Evolutionary conservation across 2,797 vertebrate genomes (phyloP), one percentile per base, ranked within the genome.

Genomic region (Prunella strophiata): DNA sequence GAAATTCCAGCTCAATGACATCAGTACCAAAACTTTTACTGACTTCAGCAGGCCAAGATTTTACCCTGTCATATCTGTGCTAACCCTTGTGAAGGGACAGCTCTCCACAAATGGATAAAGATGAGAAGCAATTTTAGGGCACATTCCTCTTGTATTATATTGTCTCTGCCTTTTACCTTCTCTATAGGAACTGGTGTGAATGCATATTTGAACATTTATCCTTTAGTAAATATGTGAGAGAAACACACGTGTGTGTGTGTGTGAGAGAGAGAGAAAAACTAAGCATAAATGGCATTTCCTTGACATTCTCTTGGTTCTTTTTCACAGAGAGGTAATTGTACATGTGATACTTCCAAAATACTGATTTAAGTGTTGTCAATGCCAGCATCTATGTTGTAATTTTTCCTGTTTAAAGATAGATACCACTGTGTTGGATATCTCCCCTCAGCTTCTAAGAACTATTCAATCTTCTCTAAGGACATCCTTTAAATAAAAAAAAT

Each of bases 1-100:
- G 62, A 54, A 86, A 95, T 95, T 96, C 82, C 76, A 93, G 8
- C 47, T 19, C 62, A 45, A 14, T 92, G 55, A 93, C 18, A 5
- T 91, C 82, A 91, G n/a, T 40, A 78, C 70, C 50, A 93, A 80
- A 94, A 66, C 50, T 81, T 87, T 8, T 59, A n/a, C 14, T 84
- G 50, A 68, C 61, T 92, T 83, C 6, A 3, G 17, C 73, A 85
- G 42, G 65, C 81, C 92, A 91, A 42, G 65, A 58, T 89, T 83
- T 85, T 85, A 89, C 50, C 29, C 42, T 1, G 0, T 50, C 68
- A 70, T 22, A 32, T 76, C 63, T 61, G 17, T 47, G 43, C 73
- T 83, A 61, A 80, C 22, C 13, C 36, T 61, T 30, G 13, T 87
- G 57, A 59, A 77, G 52, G 65, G 85, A 21, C 27, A 91, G 61